These are phyloP conservation scores for Cladorhizidae sp. DNA, from an alignment of 37 sponge, comb jelly and placozoan species.

Conservation along the genomic window DNA sequence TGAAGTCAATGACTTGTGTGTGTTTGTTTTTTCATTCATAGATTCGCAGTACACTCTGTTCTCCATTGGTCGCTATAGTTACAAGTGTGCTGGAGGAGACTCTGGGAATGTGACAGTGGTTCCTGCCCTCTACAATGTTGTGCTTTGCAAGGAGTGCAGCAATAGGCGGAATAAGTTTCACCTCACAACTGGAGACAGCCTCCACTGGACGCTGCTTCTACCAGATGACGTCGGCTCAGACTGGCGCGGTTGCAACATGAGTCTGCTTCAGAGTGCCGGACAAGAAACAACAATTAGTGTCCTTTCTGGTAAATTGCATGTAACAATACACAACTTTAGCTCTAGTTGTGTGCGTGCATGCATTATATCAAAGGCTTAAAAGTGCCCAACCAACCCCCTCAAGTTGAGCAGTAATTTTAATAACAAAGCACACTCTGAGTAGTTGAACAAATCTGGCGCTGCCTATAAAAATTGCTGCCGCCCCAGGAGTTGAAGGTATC, in stretches of 20 bases:
- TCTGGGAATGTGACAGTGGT: slow-evolving; percentile 17
- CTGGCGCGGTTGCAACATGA: slow-evolving; percentile 1
- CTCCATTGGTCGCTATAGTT: slow-evolving; percentile 5
- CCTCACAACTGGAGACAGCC: slow-evolving; percentile 15
- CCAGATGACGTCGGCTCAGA: not conserved
- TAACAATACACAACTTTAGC: too few species aligned
- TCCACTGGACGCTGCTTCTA: not conserved
- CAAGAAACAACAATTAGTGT: not conserved
- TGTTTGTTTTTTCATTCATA: not conserved
- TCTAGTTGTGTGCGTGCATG: too few species aligned
- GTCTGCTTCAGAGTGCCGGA: not conserved
- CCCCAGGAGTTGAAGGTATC: too few species aligned
- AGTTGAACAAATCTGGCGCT: too few species aligned
- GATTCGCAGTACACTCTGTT: slow-evolving; percentile 8
- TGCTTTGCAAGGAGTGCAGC: slow-evolving; percentile 30
- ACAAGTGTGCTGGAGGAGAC: not conserved
- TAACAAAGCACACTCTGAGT: too few species aligned
- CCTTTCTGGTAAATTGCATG: too few species aligned
- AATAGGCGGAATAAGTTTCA: not conserved
- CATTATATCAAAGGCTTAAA: too few species aligned
- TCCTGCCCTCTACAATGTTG: slow-evolving; percentile 19
- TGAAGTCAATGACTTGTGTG: too few species aligned
- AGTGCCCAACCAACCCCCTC: too few species aligned
- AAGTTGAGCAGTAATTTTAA: too few species aligned
- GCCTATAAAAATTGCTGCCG: too few species aligned